Conservation (phyloP, 1,140 invertebrate genomes). For the Schlechtendalia chinensis region DNA sequence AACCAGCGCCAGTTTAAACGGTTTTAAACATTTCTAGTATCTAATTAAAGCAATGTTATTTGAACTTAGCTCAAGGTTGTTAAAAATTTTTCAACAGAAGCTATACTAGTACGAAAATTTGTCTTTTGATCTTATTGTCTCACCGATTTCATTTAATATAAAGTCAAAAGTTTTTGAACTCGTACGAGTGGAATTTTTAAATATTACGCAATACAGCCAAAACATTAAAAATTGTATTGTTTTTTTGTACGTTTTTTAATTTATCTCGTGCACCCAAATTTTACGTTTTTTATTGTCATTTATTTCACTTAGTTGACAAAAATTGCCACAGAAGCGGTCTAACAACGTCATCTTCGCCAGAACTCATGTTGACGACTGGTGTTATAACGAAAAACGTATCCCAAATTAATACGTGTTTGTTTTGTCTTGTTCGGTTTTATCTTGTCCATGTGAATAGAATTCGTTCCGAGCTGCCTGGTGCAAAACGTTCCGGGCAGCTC, state of each 20-base stretch:
- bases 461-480: too few relatives aligned
- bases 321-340: neutral
- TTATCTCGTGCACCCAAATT: constrained; percentile 10
- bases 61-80: constrained; percentile 1
- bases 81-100: constrained; percentile 4
- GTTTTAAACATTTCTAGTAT: constrained; percentile 9
- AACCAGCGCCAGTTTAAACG: constrained; percentile 8
- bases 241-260: constrained; percentile 1
- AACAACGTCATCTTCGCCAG: constrained; percentile 6
- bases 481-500: too few relatives aligned
- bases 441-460: too few relatives aligned
- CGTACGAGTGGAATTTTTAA: constrained; percentile 1
- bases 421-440: too few relatives aligned
- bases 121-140: neutral
- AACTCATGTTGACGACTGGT: constrained; percentile 16
- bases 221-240: constrained; percentile 1
- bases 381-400: too few relatives aligned
- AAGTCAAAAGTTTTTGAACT: constrained; percentile 1
- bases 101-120: constrained; percentile 4
- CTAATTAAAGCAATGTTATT: neutral
- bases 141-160: neutral
- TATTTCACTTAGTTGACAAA: neutral
- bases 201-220: neutral
- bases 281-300: neutral
- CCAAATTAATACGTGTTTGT: too few relatives aligned